Evolutionary conservation across 2,113 vertebrate species (phyloP), one percentile per base, ranked within the genome.

Genomic region (Diadophis punctatus): DNA sequence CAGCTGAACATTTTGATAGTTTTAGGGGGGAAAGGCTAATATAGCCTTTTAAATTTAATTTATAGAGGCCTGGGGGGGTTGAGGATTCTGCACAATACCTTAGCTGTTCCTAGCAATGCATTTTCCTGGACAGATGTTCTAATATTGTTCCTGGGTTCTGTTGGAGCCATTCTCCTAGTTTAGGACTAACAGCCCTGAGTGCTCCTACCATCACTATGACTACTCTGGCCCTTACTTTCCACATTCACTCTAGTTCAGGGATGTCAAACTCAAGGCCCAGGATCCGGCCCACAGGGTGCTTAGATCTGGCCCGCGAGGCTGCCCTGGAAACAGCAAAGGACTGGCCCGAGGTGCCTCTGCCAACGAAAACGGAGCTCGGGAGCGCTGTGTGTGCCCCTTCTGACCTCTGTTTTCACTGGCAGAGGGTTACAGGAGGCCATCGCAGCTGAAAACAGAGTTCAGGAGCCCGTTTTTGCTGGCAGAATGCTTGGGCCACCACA

Each of bases 271-370:
- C 52, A 52, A 52, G 52, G 52, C 52, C 56, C 52, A 52, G 14
- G 52, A 10, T 12, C 52, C 14, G 0, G 52, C 52, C 52, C 2
- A 2, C 14, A 16, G 0, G 52, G 14, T 52, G 52, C 52, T 52
- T 52, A 52, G 3, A 52, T 16, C 52, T 52, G 52, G 12, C 52
- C 52, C 14, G 0, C 0, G 14, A 12, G 14, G 52, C 14, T 52
- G 52, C 52, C 14, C 14, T 16, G 52, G 3, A 52, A 52, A 52
- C 14, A 3, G 12, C 12, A 16, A 52, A 52, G 52, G 52, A 52
- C 52, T 0, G 3, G 14, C 52, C 52, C 3, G 0, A 0, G 0
- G 14, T 16, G 14, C 12, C 52, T 52, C 14, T 52, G 52, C 14
- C 12, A 52, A 12, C 1, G 1, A 52, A 52, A 52, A 14, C 1